phyloP scores from a whole-genome alignment of 1,140 invertebrate genomes.

The Ceratina australensis region DNA sequence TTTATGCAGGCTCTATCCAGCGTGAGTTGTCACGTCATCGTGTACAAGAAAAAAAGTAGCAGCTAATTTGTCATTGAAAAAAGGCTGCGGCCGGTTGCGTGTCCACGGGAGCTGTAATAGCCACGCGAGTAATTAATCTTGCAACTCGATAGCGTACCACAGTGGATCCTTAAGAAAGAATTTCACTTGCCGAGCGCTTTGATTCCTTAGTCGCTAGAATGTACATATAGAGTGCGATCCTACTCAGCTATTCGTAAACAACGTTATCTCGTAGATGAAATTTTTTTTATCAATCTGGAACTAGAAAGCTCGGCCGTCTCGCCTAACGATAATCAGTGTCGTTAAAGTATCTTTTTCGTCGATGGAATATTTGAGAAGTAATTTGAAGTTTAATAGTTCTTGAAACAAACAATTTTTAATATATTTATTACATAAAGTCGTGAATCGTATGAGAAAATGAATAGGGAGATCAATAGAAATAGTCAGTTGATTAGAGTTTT shows the following conservation, averaged over 20 bases:
- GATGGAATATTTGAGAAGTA: too few species aligned
- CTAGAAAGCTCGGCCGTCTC: too few species aligned
- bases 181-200: conserved; percentile 46
- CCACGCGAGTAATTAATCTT: conserved; percentile 53
- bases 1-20: background rate
- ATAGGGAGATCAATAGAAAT: background rate
- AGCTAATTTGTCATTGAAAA: conserved; percentile 53
- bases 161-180: too few species aligned
- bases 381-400: too few species aligned
- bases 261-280: conserved; percentile 29
- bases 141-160: background rate
- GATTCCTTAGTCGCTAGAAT: conserved; percentile 17
- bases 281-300: too few species aligned
- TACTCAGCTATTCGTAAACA: conserved; percentile 34
- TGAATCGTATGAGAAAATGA: conserved; percentile 19
- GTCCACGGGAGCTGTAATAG: conserved; percentile 24
- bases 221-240: background rate
- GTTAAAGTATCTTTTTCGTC: too few species aligned
- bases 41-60: background rate
- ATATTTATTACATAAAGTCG: too few species aligned
- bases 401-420: too few species aligned
- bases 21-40: background rate
- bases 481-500: conserved; percentile 57
- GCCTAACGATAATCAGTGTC: too few species aligned
- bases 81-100: conserved; percentile 43